A percentile compares a stretch with the other conserved stretches of the same genome.
Evolutionary conservation across 2,113 vertebrate genomes (phyloP).

Genomic region (Stictonetta naevosa): DNA sequence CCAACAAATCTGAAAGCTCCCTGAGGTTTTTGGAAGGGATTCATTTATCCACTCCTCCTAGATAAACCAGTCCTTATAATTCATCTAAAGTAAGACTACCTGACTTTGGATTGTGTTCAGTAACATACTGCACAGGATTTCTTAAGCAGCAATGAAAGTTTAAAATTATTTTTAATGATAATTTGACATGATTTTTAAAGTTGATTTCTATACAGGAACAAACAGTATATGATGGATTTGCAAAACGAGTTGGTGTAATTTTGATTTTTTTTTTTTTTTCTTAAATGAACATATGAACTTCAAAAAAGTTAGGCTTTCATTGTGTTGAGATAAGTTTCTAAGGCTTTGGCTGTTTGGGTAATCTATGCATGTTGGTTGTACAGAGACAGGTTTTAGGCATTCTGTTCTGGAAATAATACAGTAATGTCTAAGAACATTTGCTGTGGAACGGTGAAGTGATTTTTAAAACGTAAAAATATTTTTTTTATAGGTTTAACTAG

Average conservation of each 20-base stretch:
- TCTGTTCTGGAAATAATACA: not conserved
- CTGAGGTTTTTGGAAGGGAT: not conserved
- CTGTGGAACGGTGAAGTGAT: not conserved
- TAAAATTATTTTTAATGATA: not conserved
- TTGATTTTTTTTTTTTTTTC: not conserved
- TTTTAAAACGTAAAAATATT: not conserved
- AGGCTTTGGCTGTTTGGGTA: not conserved
- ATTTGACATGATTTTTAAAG: not conserved
- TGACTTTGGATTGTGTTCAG: not conserved
- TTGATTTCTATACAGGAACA: not conserved
- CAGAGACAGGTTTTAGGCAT: not conserved
- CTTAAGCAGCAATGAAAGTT: fast-evolving
- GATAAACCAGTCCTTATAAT: not conserved
- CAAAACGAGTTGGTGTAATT: not conserved
- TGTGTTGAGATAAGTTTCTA: not conserved
- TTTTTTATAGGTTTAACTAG: slow-evolving; percentile 68
- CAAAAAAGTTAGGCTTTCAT: not conserved
- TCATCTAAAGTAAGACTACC: not conserved
- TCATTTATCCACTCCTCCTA: not conserved
- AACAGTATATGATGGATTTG: not conserved
- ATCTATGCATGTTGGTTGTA: not conserved
- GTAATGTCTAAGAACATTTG: not conserved
- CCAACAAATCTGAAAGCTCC: not conserved
- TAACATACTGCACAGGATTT: not conserved
- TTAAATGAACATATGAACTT: not conserved